phyloP scores from a whole-genome alignment of 2,888 invertebrate species.

The Lasioglossum calceatum region DNA sequence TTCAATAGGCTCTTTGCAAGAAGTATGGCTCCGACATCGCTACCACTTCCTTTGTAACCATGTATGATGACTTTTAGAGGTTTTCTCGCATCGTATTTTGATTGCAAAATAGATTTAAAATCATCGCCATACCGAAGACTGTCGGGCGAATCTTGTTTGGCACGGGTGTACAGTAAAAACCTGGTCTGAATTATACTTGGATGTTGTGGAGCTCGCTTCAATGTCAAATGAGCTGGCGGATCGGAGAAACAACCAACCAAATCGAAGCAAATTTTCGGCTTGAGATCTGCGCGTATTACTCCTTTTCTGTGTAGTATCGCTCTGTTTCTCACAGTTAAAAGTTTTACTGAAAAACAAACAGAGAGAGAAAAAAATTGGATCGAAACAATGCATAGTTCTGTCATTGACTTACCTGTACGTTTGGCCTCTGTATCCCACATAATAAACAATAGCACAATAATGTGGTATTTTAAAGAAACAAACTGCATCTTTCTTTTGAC shows the following conservation, averaged over 20 bases:
- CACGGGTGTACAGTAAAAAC: slow-evolving; percentile 85
- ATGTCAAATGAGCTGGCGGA: slow-evolving; percentile 84
- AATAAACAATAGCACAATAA: slow-evolving; percentile 13
- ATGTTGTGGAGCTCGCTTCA: slow-evolving; percentile 86
- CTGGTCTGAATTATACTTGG: slow-evolving; percentile 85
- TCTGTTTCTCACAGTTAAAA: slow-evolving; percentile 44
- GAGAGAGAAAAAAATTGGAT: background rate
- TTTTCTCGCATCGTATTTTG: slow-evolving; percentile 84
- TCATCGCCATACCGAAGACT: slow-evolving; percentile 85
- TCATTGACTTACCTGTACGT: slow-evolving; percentile 43
- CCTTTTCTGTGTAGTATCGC: slow-evolving; percentile 65
- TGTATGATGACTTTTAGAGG: slow-evolving; percentile 86
- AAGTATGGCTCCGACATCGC: slow-evolving; percentile 84
- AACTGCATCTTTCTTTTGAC: slow-evolving; percentile 49
- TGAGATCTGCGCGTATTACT: slow-evolving; percentile 72
- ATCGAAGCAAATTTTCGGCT: slow-evolving; percentile 82
- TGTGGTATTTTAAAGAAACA: background rate
- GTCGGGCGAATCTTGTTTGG: slow-evolving; percentile 83
- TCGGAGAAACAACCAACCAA: slow-evolving; percentile 86
- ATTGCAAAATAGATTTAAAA: slow-evolving; percentile 83
- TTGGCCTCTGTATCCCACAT: slow-evolving; percentile 14
- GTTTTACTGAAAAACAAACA: slow-evolving; percentile 47
- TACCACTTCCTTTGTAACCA: slow-evolving; percentile 87
- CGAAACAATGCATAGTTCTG: background rate
- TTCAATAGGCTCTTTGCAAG: slow-evolving; percentile 85